A percentile compares a stretch with the other conserved stretches of the same genome.
Conservation (phyloP, 2,888 invertebrate species). For the Spodoptera picta region DNA sequence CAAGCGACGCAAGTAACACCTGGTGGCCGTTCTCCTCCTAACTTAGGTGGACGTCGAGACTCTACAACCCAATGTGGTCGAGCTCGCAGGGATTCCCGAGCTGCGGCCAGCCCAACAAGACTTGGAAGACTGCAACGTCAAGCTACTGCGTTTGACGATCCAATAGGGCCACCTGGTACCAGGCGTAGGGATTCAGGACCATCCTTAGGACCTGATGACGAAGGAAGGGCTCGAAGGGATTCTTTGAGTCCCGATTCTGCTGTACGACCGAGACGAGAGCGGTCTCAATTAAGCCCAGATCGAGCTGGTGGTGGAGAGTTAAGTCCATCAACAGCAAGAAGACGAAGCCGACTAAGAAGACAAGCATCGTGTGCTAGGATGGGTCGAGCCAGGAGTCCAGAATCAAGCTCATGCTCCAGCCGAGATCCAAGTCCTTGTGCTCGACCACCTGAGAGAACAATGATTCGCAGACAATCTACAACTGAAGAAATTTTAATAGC, state of each 20-base stretch:
- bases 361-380: conserved; percentile 93
- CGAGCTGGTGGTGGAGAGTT: conserved; percentile 93
- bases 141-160: conserved; percentile 96
- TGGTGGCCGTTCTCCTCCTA: conserved; percentile 80
- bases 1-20: conserved; percentile 74
- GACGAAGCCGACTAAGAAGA: conserved; percentile 91
- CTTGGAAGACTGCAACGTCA: conserved; percentile 94
- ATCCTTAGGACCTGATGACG: conserved; percentile 94
- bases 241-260: conserved; percentile 97
- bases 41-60: conserved; percentile 91
- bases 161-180: conserved; percentile 91
- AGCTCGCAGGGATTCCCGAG: conserved; percentile 91
- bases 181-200: conserved; percentile 94
- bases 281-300: conserved; percentile 94
- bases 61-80: conserved; percentile 95
- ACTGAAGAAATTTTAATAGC: conserved; percentile 97
- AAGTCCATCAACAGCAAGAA: conserved; percentile 92
- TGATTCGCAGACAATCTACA: conserved; percentile 95
- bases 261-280: conserved; percentile 92
- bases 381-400: conserved; percentile 90
- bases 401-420: conserved; percentile 93
- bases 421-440: conserved; percentile 95
- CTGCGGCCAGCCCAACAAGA: conserved; percentile 90
- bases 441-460: conserved; percentile 90
- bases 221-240: conserved; percentile 93